Percentiles rank a stretch among this genome's conserved stretches.
Evolutionary conservation across 2,888 invertebrate species (phyloP).

Genomic region (Sialis lutaria): DNA sequence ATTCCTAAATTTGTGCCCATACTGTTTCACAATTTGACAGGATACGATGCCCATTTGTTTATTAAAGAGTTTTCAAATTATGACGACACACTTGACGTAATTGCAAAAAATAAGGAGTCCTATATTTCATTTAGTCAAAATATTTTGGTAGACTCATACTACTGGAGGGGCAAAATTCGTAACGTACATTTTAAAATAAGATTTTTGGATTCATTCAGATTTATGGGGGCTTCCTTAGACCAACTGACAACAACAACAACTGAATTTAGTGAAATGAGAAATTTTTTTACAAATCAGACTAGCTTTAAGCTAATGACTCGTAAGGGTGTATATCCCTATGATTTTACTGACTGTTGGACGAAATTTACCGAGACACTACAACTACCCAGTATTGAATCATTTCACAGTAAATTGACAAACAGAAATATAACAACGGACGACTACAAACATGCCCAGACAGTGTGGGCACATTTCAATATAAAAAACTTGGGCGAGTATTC

Average conservation of each 20-base stretch:
- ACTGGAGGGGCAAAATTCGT: too few relatives aligned
- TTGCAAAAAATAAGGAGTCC: too few relatives aligned
- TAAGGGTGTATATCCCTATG: conserved; percentile 20
- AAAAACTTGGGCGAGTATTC: conserved; percentile 18
- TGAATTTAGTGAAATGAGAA: conserved; percentile 7
- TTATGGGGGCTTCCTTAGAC: conserved; percentile 15
- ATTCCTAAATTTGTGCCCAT: too few relatives aligned
- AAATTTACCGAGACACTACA: conserved; percentile 13
- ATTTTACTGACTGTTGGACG: conserved; percentile 13
- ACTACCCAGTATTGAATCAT: conserved; percentile 11
- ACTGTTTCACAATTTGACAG: too few relatives aligned
- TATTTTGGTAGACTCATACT: neutral
- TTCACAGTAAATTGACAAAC: conserved; percentile 14
- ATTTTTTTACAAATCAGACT: conserved; percentile 2
- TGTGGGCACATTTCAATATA: conserved; percentile 17
- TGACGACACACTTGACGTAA: too few relatives aligned
- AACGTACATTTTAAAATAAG: conserved; percentile 6
- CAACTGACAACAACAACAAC: conserved; percentile 13
- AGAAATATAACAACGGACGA: conserved; percentile 12
- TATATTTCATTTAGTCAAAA: conserved; percentile 15
- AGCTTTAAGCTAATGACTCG: conserved; percentile 10
- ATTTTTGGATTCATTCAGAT: conserved; percentile 15
- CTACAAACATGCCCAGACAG: conserved; percentile 17
- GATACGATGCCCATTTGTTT: too few relatives aligned
- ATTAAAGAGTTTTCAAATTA: too few relatives aligned